Base-by-base conservation (phyloP, 1,140 invertebrate genomes). In the Hermetia illucens region DNA sequence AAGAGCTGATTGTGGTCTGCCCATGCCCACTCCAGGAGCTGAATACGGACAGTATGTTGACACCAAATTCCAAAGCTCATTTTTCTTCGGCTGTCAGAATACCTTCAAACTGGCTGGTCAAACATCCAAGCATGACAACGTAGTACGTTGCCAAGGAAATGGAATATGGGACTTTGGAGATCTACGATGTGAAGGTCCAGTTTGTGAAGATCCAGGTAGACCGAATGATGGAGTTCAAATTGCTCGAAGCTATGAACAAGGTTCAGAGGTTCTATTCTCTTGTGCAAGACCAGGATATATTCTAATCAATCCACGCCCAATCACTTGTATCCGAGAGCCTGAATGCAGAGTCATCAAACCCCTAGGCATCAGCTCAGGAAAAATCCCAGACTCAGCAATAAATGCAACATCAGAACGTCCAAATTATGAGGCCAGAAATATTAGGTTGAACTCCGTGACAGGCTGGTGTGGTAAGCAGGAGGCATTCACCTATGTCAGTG, bases 101-200 rank as follows among this genome's bases (percentile, higher is more conserved):
- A 94, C 91, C 0, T 95, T 95, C 55, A 90, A 87, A 52, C 61
- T 95, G 17, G 89, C 88, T 19, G 91, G 92, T 3, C 87, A 93
- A 67, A 91, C 86, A 1, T 82, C 75, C 22, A 79, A 79, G 46
- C 82, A 89, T 46, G 90, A 96, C 50, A 91, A 92, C 53, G 79
- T 91, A 15, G 89, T 96, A 0, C 75, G 72, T 36, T 97, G 92
- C 62, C 81, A 85, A 65, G 77, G 77, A 2, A 90, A 91, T 55
- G 88, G 86, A 5, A 79, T 88, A 35, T 97, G 93, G 93, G 93
- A 97, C 64, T 94, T 96, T 62, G 92, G 92, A 8, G 88, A 95
- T 61, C 66, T 98, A 13, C 70, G 89, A 33, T 98, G 93, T 54
- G 90, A 95, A 69, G 91, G 90, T 39, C 89, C 90, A 16, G 89